Percentiles rank a stretch among this genome's conserved stretches.
Conservation (phyloP, 30 jellyfish, hydroid and myxozoan genomes). For the Clytia hemisphaerica region DNA sequence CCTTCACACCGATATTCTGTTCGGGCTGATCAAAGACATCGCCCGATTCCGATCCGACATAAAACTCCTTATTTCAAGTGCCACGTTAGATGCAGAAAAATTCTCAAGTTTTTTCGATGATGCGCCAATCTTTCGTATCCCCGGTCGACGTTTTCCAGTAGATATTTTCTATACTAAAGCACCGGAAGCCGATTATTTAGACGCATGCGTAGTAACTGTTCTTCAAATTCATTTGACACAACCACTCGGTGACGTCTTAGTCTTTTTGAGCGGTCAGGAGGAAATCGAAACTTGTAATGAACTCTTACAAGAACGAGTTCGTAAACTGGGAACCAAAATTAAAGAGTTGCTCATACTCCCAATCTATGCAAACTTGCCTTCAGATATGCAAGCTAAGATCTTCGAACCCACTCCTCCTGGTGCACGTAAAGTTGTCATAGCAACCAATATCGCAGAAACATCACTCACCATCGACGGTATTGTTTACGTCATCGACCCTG, state of each 20-base stretch:
- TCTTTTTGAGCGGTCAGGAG: conserved; percentile 97
- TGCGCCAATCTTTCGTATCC: conserved; percentile 99
- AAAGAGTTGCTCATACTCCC: conserved; percentile 87
- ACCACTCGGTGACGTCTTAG: conserved; percentile 96
- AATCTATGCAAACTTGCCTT: conserved; percentile 94
- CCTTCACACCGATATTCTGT: conserved; percentile 92
- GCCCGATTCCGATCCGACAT: conserved; percentile 95
- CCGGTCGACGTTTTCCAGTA: conserved; percentile 98
- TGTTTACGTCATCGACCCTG: conserved; percentile 85
- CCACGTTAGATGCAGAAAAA: conserved; percentile 99
- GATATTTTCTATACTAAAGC: conserved; percentile 97
- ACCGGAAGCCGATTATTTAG: conserved; percentile 98
- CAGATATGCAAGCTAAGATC: conserved; percentile 98
- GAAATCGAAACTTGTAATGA: conserved; percentile 97
- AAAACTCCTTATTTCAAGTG: conserved; percentile 94
- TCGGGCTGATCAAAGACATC: conserved; percentile 96
- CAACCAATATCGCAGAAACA: conserved; percentile 93
- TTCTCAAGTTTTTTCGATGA: conserved; percentile 96
- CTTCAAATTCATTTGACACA: conserved; percentile 97
- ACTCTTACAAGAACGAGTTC: conserved; percentile 72
- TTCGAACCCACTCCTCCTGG: conserved; percentile 99
- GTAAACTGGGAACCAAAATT: conserved; percentile 87
- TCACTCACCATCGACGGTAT: conserved; percentile 84
- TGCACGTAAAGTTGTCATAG: conserved; percentile 97
- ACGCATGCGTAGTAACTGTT: conserved; percentile 99